Evolutionary conservation across 1,140 invertebrate species (phyloP).

Genomic region (Scaptomyza pallida): DNA sequence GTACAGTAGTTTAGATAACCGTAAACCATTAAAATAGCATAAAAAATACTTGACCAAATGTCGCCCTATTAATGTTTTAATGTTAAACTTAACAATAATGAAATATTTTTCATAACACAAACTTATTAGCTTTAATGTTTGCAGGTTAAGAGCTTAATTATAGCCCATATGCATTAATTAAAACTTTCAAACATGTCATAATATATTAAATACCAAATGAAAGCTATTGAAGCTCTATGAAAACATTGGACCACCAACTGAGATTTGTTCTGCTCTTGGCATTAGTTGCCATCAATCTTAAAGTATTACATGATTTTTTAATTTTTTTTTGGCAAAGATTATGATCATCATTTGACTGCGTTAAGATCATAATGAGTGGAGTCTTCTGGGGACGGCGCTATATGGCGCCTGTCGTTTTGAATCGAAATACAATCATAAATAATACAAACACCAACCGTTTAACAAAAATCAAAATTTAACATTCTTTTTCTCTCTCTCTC

Average conservation of each 20-base stretch:
- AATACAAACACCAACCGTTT: constrained; percentile 66
- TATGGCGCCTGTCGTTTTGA: constrained; percentile 59
- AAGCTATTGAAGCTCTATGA: constrained; percentile 6
- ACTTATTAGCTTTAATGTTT: not conserved
- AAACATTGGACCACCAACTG: constrained; percentile 27
- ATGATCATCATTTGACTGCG: constrained; percentile 32
- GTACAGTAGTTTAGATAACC: no score
- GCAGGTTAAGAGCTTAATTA: not conserved
- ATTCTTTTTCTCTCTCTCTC: constrained; percentile 18
- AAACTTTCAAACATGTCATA: not conserved
- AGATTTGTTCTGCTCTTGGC: constrained; percentile 10
- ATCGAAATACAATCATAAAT: constrained; percentile 67
- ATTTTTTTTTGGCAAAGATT: constrained; percentile 32
- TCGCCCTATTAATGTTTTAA: no score
- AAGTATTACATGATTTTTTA: constrained; percentile 40
- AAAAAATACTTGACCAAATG: no score
- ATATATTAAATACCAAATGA: not conserved
- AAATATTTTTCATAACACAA: not conserved
- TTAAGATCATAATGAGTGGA: constrained; percentile 32
- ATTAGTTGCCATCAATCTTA: constrained; percentile 50
- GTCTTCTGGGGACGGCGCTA: constrained; percentile 46
- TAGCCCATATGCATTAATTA: not conserved
- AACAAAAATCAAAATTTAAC: constrained; percentile 33
- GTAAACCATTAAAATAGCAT: no score
- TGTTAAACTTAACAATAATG: no score